Evolutionary conservation across 2,797 vertebrate genomes (phyloP).

Genomic region (Telmatherina bonti): DNA sequence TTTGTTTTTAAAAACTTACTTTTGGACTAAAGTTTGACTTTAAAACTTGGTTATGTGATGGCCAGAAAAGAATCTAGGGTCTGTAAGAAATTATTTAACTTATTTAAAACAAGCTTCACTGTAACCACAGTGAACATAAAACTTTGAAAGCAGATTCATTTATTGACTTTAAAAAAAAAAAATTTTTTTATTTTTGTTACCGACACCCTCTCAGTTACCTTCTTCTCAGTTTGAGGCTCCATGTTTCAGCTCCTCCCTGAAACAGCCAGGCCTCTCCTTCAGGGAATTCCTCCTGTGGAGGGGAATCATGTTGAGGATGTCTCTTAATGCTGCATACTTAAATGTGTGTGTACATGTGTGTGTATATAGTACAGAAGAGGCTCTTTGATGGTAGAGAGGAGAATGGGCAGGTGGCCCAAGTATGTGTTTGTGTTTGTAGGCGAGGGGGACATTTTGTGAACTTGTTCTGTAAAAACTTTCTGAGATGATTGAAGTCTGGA

Average conservation of each 20-base stretch:
- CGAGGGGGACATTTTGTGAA: slow-evolving; percentile 78
- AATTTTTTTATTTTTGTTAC: slow-evolving; percentile 38
- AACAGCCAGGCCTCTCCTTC: slow-evolving; percentile 56
- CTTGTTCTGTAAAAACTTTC: slow-evolving; percentile 75
- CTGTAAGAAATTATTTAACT: too few relatives aligned
- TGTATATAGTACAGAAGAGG: slow-evolving; percentile 35
- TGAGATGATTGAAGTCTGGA: slow-evolving; percentile 76
- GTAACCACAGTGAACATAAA: too few relatives aligned
- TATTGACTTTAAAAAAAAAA: too few relatives aligned
- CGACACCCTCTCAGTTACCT: slow-evolving; percentile 28
- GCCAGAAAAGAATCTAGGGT: background rate
- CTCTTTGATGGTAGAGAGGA: slow-evolving; percentile 71
- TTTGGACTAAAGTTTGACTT: background rate
- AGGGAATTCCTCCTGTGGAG: slow-evolving; percentile 80
- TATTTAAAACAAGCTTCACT: too few relatives aligned
- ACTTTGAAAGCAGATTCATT: too few relatives aligned
- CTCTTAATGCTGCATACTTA: slow-evolving; percentile 58
- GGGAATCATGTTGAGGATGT: slow-evolving; percentile 73
- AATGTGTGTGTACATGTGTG: slow-evolving; percentile 7
- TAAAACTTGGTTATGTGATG: background rate
- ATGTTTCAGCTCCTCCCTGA: slow-evolving; percentile 43
- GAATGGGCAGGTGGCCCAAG: slow-evolving; percentile 63
- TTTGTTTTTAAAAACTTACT: too few relatives aligned
- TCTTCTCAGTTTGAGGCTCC: slow-evolving; percentile 46
- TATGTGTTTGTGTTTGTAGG: slow-evolving; percentile 73